Conservation (phyloP, 2,113 vertebrate genomes). For the Amphilophus citrinellus region DNA sequence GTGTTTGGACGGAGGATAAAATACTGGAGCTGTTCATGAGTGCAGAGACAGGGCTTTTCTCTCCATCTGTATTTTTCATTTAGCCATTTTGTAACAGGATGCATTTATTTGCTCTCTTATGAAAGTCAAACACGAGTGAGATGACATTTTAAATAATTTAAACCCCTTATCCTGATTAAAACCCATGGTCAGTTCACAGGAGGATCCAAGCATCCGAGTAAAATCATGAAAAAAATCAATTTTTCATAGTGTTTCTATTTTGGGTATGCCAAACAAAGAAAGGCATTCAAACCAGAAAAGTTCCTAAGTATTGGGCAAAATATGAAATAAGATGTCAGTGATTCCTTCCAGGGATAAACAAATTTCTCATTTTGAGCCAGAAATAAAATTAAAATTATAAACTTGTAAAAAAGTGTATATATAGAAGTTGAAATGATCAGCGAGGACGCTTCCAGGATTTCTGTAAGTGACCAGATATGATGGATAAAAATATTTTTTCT, state of each 20-base stretch:
- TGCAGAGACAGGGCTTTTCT: accelerated
- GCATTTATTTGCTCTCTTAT: not conserved
- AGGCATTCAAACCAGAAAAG: too few relatives aligned
- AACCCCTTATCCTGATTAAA: not conserved
- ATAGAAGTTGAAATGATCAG: accelerated
- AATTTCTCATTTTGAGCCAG: not conserved
- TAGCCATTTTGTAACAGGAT: not conserved
- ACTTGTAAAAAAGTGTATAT: too few relatives aligned
- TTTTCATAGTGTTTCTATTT: not conserved
- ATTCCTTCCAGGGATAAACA: accelerated
- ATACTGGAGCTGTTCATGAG: not conserved
- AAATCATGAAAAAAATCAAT: not conserved
- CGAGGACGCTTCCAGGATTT: not conserved
- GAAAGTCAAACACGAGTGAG: not conserved
- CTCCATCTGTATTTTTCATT: not conserved
- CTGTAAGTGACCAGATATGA: not conserved
- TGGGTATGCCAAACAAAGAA: not conserved
- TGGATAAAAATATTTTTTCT: not conserved
- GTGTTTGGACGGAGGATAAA: not conserved
- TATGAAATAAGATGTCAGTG: not conserved
- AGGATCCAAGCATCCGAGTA: not conserved
- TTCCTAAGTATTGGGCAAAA: not conserved
- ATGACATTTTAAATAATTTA: not conserved
- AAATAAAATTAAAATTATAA: not conserved
- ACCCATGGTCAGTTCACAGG: not conserved